Base-by-base conservation (phyloP, 1,140 invertebrate genomes). In the Nylanderia fulva region DNA sequence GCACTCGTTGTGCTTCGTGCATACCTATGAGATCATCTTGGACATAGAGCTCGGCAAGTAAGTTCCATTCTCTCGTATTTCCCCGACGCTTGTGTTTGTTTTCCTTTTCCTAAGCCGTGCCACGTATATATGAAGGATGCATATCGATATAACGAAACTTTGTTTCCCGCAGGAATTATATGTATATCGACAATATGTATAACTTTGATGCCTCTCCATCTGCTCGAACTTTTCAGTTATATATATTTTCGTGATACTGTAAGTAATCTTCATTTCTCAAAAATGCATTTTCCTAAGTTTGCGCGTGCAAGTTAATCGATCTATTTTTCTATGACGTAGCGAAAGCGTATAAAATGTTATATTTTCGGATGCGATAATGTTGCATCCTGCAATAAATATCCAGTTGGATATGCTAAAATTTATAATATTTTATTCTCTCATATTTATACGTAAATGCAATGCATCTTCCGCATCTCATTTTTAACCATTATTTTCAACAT, bases 11-110 rank as follows among this genome's bases (percentile, higher is more conserved):
- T 27, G 72, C 48, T n/a, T 54, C 58, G 54, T 72, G 45, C 77
- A 82, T 82, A 82, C 77, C 69, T 72, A 82, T 82, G 77, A 82
- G 77, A 82, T 72, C 77, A 82, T 82, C 66, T 71, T 11, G 66
- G 11, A 58, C 39, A 39, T 39, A 33, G 29, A 29, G n/a, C 13
- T 15, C 15, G 21, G 8, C 27, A 24, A 21, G 33, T 8, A 29
- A 21, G 24, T 7, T 18, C 52, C 66, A 6, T 27, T 45, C 52
- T 45, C 52, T 48, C 52, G 54, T n/a, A 42, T 42, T 56, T 71
- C 52, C 52, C 9, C 36, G 24, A 5, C 45, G 45, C 8, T n/a
- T 56, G 21, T 45, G 52, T 71, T 45, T 60, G 52, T 45, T 72
- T 58, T 54, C 52, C 52, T 42, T 60, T 72, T 68, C 45, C 21